Base-by-base conservation (phyloP, 2,888 invertebrate genomes). In the Gonocerus acuteangulatus region DNA sequence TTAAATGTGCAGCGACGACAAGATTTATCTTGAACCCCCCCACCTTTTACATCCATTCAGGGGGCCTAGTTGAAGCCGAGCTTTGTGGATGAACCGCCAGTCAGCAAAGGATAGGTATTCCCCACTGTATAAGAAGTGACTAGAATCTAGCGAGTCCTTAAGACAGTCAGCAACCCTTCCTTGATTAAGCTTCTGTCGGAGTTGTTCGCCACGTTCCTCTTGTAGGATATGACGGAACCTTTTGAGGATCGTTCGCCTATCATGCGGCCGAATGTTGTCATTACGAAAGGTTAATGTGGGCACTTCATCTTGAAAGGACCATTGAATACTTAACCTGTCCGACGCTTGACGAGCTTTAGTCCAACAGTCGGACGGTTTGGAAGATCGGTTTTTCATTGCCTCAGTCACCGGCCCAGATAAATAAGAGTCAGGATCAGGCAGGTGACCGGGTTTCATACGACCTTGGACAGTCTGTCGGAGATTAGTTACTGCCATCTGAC, bases 31-130 rank as follows among this genome's bases (percentile, higher is more conserved):
- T 4, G n/a, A n/a, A n/a, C n/a, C n/a, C n/a, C 13, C n/a, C 2
- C 34, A 9, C 2, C 11, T 11, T 2, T 16, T 21, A 7, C 19
- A 2, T 6, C 39, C 36, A n/a, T n/a, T n/a, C n/a, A n/a, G n/a
- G n/a, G n/a, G n/a, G n/a, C n/a, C 32, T 32, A 11, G 11, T 6
- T 47, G 47, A 2, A 66, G 62, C 3, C 64, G 22, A n/a, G 64
- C 64, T 47, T 59, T 45, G 61, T 69, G 68, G 11, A 70, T 66
- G 58, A 70, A 71, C 7, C 70, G 58, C 70, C 70, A 70, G 54
- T 70, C 70, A 2, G 67, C 67, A 61, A 68, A 68, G 1, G 66
- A 48, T 13, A 66, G 60, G 59, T 56, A 67, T 9, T 47, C 21
- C 1, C 68, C 66, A 4, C 42, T 54, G 9, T 48, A 32, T n/a